Conservation (phyloP, 2,888 invertebrate species). For the Callimorpha dominula region DNA sequence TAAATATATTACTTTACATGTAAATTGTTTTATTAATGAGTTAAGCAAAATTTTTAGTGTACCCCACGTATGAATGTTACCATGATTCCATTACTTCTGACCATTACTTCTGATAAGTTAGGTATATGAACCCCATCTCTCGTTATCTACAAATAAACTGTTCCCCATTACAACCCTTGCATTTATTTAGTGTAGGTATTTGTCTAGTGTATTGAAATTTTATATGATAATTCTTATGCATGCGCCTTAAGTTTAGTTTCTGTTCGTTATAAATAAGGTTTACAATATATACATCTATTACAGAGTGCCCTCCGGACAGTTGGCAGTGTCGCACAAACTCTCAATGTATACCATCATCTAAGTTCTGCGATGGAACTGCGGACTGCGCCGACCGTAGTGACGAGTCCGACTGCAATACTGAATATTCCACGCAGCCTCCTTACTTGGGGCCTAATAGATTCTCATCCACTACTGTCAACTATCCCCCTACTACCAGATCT, state of each 20-base stretch:
- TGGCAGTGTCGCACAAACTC: conserved; percentile 89
- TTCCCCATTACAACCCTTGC: not conserved
- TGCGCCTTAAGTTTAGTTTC: not conserved
- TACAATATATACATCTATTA: conserved; percentile 32
- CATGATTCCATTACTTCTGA: too few relatives aligned
- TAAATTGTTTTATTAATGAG: too few relatives aligned
- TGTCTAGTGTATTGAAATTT: not conserved
- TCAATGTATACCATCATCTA: conserved; percentile 88
- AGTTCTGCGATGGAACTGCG: conserved; percentile 87
- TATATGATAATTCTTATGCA: not conserved
- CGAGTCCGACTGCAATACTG: conserved; percentile 85
- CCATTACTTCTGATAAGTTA: too few relatives aligned
- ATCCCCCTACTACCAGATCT: conserved; percentile 4
- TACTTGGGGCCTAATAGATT: not conserved
- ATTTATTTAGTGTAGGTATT: not conserved
- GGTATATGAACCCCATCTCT: not conserved
- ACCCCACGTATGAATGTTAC: too few relatives aligned
- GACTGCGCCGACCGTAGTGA: conserved; percentile 91
- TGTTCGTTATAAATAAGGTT: not conserved
- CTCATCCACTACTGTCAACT: not conserved
- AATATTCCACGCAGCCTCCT: conserved; percentile 6
- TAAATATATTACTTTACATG: too few relatives aligned
- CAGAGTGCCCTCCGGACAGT: conserved; percentile 89
- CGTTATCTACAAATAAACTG: not conserved
- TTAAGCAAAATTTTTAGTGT: too few relatives aligned